These are phyloP conservation scores for Crypturellus tataupa DNA, from an alignment of 2,797 vertebrate species.

Conservation along the genomic window DNA sequence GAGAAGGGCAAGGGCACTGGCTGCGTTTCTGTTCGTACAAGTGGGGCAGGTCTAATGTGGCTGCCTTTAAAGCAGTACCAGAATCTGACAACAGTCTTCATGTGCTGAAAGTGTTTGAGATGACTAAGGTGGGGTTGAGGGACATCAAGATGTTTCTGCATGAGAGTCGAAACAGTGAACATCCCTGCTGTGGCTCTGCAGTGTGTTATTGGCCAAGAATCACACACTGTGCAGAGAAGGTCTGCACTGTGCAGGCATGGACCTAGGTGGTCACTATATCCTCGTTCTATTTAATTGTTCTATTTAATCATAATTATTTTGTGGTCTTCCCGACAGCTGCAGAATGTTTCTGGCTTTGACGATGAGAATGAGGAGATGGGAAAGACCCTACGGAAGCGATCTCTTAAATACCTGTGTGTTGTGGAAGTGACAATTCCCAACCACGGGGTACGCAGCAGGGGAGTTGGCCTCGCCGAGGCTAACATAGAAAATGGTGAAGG, in stretches of 20 bases:
- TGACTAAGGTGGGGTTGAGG: not conserved
- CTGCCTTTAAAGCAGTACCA: not conserved
- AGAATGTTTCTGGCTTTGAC: slow-evolving; percentile 81
- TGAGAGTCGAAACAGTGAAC: not conserved
- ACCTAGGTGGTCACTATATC: not conserved
- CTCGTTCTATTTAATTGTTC: not conserved
- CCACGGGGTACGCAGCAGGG: slow-evolving; percentile 74
- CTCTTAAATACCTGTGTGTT: slow-evolving; percentile 84
- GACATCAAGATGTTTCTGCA: not conserved
- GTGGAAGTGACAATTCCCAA: slow-evolving; percentile 83
- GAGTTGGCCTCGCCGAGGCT: slow-evolving; percentile 80
- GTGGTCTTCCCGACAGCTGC: slow-evolving; percentile 78
- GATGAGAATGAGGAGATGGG: slow-evolving; percentile 27
- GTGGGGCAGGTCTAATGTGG: not conserved
- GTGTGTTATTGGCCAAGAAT: not conserved
- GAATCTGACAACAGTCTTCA: not conserved
- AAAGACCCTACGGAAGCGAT: not conserved
- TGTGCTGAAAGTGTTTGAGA: not conserved
- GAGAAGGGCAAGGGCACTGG: not conserved
- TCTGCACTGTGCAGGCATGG: not conserved
- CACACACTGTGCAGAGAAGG: not conserved
- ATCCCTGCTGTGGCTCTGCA: not conserved
- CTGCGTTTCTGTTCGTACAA: not conserved
- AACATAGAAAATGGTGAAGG: slow-evolving; percentile 46
- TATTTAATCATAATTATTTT: not conserved